Evolutionary conservation across 2,797 vertebrate genomes (phyloP).

Genomic region (Peromyscus nudipes): DNA sequence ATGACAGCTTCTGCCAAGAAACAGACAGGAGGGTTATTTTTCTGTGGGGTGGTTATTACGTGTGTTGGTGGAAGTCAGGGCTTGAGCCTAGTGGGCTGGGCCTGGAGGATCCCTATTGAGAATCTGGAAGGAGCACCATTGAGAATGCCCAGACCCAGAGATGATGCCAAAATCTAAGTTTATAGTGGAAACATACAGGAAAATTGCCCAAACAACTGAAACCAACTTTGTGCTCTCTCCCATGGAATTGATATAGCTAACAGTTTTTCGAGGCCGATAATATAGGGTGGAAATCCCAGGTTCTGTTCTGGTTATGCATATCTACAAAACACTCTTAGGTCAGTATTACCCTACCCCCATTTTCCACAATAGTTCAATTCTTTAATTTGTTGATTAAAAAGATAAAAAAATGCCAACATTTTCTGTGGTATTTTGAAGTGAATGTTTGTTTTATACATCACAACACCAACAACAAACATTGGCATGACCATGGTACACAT

Average conservation of each 20-base stretch:
- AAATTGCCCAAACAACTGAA: neutral
- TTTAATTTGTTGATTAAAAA: conserved; percentile 10
- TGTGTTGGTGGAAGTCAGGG: neutral
- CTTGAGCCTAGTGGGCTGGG: neutral
- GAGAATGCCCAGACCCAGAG: neutral
- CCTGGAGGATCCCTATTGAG: neutral
- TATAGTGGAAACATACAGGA: conserved; percentile 24
- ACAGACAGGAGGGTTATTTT: neutral
- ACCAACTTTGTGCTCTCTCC: neutral
- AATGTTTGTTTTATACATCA: neutral
- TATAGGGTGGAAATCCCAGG: neutral
- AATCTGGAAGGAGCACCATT: neutral
- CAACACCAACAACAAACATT: neutral
- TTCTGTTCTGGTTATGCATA: neutral
- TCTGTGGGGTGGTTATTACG: neutral
- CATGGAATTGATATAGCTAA: neutral
- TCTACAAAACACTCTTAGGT: neutral
- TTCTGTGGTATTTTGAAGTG: neutral
- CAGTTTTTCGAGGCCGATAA: neutral
- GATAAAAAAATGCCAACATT: neutral
- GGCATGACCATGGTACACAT: neutral
- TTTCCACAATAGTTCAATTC: neutral
- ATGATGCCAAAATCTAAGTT: neutral
- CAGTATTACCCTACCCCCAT: too few species aligned
- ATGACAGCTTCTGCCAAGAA: neutral